phyloP scores from a whole-genome alignment of 2,113 vertebrate genomes.

The Apeltes quadracus region DNA sequence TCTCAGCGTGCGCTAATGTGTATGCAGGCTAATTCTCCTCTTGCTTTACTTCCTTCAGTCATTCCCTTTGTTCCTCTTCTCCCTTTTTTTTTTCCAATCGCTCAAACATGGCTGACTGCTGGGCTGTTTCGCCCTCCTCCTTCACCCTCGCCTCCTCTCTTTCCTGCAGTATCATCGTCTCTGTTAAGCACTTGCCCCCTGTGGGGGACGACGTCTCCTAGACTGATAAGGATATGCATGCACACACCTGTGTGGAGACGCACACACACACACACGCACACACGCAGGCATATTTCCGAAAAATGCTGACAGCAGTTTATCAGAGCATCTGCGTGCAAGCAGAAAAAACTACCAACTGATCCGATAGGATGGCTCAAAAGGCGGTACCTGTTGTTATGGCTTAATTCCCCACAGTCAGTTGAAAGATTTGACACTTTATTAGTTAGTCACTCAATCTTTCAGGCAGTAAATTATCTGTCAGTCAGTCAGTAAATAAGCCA shows the following conservation, averaged over 20 bases:
- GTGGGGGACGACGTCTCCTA: constrained; percentile 28
- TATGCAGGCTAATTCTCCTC: not conserved
- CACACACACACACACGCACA: not conserved
- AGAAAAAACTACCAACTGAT: constrained; percentile 28
- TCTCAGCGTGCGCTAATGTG: not conserved
- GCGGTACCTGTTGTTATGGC: constrained; percentile 16
- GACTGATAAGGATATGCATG: constrained; percentile 15
- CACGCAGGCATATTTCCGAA: constrained; percentile 27
- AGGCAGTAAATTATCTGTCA: constrained; percentile 54
- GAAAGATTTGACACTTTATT: constrained; percentile 4
- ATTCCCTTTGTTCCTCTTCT: constrained; percentile 5
- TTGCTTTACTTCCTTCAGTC: constrained; percentile 4
- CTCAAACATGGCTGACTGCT: constrained; percentile 17
- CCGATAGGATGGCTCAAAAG: not conserved
- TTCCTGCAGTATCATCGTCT: constrained; percentile 7
- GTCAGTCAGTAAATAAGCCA: constrained; percentile 49
- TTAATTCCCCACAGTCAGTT: constrained; percentile 36
- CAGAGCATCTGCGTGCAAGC: constrained; percentile 33
- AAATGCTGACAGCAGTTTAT: constrained; percentile 44
- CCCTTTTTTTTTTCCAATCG: not conserved
- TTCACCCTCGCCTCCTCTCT: not conserved
- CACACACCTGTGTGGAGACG: constrained; percentile 6
- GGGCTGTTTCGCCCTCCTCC: not conserved
- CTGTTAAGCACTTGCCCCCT: not conserved
- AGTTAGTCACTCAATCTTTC: constrained; percentile 38